These are phyloP conservation scores for Axinella damicornis DNA, from an alignment of 37 sponge, comb jelly and placozoan species.

Conservation along the genomic window DNA sequence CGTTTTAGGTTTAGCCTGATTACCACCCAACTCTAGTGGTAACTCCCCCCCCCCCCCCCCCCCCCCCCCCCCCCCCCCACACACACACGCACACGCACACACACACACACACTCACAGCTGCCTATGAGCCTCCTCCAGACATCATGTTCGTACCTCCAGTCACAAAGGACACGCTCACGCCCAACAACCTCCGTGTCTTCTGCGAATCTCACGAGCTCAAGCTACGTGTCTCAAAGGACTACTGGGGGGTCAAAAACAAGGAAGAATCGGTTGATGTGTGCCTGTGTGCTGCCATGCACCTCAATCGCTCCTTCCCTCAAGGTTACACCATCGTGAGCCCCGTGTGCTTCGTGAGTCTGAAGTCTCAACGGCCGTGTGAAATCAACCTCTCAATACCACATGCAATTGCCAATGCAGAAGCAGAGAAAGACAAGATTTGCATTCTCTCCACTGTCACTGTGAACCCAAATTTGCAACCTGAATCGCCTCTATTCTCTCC, in stretches of 20 bases:
- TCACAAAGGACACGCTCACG: background rate
- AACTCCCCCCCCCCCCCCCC: too few species aligned
- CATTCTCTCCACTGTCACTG: slow-evolving; percentile 16
- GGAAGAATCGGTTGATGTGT: background rate
- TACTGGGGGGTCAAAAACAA: slow-evolving; percentile 25
- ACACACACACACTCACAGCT: too few species aligned
- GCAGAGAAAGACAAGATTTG: background rate
- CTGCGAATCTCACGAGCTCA: slow-evolving; percentile 40
- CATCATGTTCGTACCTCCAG: slow-evolving; percentile 26
- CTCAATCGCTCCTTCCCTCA: slow-evolving; percentile 25
- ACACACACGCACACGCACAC: too few species aligned
- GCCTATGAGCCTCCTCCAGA: slow-evolving; percentile 61
- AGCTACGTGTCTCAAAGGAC: slow-evolving; percentile 3
- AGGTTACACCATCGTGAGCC: slow-evolving; percentile 50
- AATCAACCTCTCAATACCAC: slow-evolving; percentile 43
- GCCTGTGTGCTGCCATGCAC: slow-evolving; percentile 43
- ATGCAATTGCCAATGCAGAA: background rate
- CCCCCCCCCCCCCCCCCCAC: too few species aligned
- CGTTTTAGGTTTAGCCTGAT: too few species aligned
- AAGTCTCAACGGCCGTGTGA: background rate
- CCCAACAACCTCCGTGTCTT: background rate
- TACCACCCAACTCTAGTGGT: too few species aligned
- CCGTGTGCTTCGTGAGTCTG: slow-evolving; percentile 59
- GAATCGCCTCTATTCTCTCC: slow-evolving; percentile 3
- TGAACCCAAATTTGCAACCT: background rate